These are phyloP conservation scores for Myotis vivesi DNA, from an alignment of 2,797 vertebrate species.

Conservation along the genomic window DNA sequence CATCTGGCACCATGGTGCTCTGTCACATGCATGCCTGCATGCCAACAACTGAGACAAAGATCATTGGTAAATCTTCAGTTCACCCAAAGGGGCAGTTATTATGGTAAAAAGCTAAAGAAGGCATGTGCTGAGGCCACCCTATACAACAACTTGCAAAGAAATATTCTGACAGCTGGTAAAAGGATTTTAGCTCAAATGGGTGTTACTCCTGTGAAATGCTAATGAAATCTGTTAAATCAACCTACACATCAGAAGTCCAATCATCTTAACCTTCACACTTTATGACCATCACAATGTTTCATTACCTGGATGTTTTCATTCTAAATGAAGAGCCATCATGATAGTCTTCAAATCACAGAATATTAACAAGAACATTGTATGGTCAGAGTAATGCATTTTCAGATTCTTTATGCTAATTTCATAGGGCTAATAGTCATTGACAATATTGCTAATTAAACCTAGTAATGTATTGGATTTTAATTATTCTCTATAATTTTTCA, in stretches of 20 bases:
- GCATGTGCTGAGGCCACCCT: fast-evolving
- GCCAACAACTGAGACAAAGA: background rate
- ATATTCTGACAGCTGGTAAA: conserved; percentile 49
- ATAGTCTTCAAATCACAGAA: conserved; percentile 3
- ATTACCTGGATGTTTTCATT: conserved; percentile 30
- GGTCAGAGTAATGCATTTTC: background rate
- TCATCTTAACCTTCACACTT: conserved; percentile 70
- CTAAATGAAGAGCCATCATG: background rate
- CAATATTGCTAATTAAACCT: background rate
- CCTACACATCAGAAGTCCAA: background rate
- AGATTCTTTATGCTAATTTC: conserved; percentile 50
- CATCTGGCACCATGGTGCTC: too few species aligned
- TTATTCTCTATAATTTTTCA: conserved; percentile 45
- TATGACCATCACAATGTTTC: conserved; percentile 2
- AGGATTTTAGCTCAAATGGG: conserved; percentile 48
- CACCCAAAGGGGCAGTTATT: background rate
- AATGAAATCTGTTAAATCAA: conserved; percentile 55
- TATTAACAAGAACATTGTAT: background rate
- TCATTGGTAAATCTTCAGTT: background rate
- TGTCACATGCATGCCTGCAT: fast-evolving
- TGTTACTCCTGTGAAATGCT: conserved; percentile 51
- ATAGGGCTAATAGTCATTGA: background rate
- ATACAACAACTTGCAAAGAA: background rate
- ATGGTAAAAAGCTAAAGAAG: background rate
- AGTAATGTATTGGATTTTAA: conserved; percentile 48